phyloP scores from a whole-genome alignment of 2,113 vertebrate species.

The Labeo catla region DNA sequence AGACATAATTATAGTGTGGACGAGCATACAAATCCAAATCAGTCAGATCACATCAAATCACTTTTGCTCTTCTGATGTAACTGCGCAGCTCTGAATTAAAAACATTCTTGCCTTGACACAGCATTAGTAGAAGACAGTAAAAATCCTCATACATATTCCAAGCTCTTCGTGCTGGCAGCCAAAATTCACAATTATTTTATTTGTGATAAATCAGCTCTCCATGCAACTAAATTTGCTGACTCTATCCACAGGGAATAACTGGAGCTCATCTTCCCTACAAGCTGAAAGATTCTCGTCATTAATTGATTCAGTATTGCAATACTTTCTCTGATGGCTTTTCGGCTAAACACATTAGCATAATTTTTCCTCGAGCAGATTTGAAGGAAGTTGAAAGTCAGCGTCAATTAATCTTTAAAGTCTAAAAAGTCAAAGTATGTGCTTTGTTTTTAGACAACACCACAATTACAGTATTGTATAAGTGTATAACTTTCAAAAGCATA shows the following conservation, averaged over 20 bases:
- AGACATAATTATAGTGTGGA: neutral
- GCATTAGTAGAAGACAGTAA: neutral
- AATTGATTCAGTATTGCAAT: conserved; percentile 39
- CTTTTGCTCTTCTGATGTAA: neutral
- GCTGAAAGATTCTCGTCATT: conserved; percentile 20
- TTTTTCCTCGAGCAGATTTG: conserved; percentile 1
- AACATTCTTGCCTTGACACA: neutral
- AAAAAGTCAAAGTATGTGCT: neutral
- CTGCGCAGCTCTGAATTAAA: neutral
- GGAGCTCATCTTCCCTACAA: conserved; percentile 19
- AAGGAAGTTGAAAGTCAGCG: neutral
- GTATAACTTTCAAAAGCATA: neutral
- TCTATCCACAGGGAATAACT: conserved; percentile 19
- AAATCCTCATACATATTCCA: conserved; percentile 8
- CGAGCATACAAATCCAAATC: neutral
- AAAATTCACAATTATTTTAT: conserved; percentile 32
- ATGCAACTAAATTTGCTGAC: conserved; percentile 19
- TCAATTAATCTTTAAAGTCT: neutral
- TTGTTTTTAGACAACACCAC: conserved; percentile 2
- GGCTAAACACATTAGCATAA: conserved; percentile 13
- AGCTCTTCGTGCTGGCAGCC: conserved; percentile 26
- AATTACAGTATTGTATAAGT: neutral
- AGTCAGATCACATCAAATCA: neutral
- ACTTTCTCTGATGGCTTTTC: conserved; percentile 28
- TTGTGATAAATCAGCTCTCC: conserved; percentile 30